Evolutionary conservation across 2,888 invertebrate genomes (phyloP), one percentile per base, ranked within the genome.

Genomic region (Tipula unca): DNA sequence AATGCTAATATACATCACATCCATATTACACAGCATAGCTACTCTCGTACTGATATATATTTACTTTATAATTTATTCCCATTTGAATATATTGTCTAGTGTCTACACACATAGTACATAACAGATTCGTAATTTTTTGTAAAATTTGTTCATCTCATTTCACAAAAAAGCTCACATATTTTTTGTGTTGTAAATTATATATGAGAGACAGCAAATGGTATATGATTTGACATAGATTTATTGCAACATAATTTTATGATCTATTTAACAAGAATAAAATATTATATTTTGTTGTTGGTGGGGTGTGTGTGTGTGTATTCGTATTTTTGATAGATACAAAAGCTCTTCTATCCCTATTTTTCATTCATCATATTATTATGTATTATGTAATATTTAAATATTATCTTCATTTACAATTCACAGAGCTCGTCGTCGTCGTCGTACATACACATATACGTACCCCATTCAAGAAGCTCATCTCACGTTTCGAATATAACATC

Each of bases 211-310:
- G 69, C 10, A 69, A 20, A 69, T 20, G 69, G 25, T 69, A 69
- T 10, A 69, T 20, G 69, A 69, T 69, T 69, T 69, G 69, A 69
- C 69, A 69, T 69, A 69, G 69, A 69, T 69, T 69, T 69, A 69
- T 69, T 69, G 69, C 69, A 69, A 69, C 69, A 69, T 69, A 69
- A 69, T 69, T 69, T 69, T 69, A 69, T 25, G 69, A 69, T 69
- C 69, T 69, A 69, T 69, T 69, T 69, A 69, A 69, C 25, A 69
- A 69, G 69, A 69, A 69, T 25, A 25, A 20, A 25, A 69, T 25
- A 4, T 4, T 25, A 13, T 69, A 4, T 4, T 25, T 3, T 69
- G 69, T 69, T 25, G 6, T 1, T 69, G 48, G 69, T 25, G 10
- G 0, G 25, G 10, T 69, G 6, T 69, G 69, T 25, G 8, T 6